Base-by-base conservation (phyloP, 2,113 vertebrate genomes). In the Gambusia holbrooki region DNA sequence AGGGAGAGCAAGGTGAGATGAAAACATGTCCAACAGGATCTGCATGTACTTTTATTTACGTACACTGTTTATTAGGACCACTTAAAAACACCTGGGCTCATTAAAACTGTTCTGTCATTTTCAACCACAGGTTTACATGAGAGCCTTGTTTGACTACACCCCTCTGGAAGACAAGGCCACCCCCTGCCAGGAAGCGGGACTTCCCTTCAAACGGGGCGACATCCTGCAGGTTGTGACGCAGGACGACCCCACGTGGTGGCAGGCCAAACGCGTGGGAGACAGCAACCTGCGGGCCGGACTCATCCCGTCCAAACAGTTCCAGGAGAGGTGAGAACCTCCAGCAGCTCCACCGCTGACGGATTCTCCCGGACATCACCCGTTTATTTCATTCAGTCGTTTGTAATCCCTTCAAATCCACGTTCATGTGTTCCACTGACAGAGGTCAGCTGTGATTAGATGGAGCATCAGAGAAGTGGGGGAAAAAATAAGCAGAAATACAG, bases 211-310 rank as follows among this genome's bases (percentile, higher is more conserved):
- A 58, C 93, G 95, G 0, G 92, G 96, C 0, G 97, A 98, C 42
- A 89, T 99, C 83, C 95, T 99, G 66, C 97, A 99, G 84, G 96
- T 99, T 5, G 97, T 99, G 32, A 97, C 96, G 82, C 97, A 97
- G 62, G 97, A 97, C 0, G 97, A 99, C 75, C 91, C 93, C 54
- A 98, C 96, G 0, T 99, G 97, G 97, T 99, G 97, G 97, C 97
- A 99, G 89, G 97, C 97, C 72, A 98, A 98, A 76, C 93, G 95
- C 1, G 95, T 98, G 13, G 97, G 96, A 11, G 97, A 98, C 80
- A 96, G 96, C 67, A 97, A 96, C 90, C 96, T 98, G 73, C 95
- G 97, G 17, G 97, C 97, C 0, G 97, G 97, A 62, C 94, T 99
- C 65, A 90, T 99, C 69, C 97, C 97, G 0, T 99, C 97, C 13